These are phyloP conservation scores for Chesias legatella DNA, from an alignment of 2,888 invertebrate genomes.

Conservation along the genomic window DNA sequence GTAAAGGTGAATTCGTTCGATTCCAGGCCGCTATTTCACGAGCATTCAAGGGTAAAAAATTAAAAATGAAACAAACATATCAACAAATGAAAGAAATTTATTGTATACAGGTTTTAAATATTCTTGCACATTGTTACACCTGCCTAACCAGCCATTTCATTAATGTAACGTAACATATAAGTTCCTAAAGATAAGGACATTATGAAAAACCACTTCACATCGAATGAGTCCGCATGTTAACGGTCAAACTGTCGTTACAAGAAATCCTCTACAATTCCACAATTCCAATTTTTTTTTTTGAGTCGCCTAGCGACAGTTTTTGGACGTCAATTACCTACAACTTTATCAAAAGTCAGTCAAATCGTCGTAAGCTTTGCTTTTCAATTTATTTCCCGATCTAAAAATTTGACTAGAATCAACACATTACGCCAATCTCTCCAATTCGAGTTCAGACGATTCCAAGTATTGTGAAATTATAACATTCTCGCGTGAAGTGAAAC, in stretches of 20 bases:
- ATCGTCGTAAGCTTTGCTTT: conserved; percentile 63
- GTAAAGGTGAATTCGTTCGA: too few relatives aligned
- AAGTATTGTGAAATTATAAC: conserved; percentile 43
- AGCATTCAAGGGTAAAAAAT: too few relatives aligned
- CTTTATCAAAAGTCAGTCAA: conserved; percentile 67
- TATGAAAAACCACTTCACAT: conserved; percentile 54
- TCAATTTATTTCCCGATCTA: conserved; percentile 49
- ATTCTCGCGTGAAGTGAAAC: conserved; percentile 68
- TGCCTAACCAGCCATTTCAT: conserved; percentile 73
- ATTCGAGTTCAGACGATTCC: conserved; percentile 39
- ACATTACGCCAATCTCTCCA: conserved; percentile 67
- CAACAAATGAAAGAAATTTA: conserved; percentile 81
- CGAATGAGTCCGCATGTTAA: conserved; percentile 52
- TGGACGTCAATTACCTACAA: conserved; percentile 61
- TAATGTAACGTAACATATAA: conserved; percentile 76
- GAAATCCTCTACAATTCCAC: conserved; percentile 72
- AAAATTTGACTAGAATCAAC: conserved; percentile 79
- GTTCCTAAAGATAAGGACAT: conserved; percentile 73
- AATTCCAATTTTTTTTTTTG: conserved; percentile 64
- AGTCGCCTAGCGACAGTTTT: conserved; percentile 70
- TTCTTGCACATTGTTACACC: conserved; percentile 74
- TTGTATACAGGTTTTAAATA: conserved; percentile 81
- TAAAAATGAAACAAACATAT: conserved; percentile 66
- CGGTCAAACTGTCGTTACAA: conserved; percentile 40
- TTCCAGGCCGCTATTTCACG: too few relatives aligned